These are phyloP conservation scores for Idaea biselata DNA, from an alignment of 2,888 invertebrate genomes.

Conservation along the genomic window DNA sequence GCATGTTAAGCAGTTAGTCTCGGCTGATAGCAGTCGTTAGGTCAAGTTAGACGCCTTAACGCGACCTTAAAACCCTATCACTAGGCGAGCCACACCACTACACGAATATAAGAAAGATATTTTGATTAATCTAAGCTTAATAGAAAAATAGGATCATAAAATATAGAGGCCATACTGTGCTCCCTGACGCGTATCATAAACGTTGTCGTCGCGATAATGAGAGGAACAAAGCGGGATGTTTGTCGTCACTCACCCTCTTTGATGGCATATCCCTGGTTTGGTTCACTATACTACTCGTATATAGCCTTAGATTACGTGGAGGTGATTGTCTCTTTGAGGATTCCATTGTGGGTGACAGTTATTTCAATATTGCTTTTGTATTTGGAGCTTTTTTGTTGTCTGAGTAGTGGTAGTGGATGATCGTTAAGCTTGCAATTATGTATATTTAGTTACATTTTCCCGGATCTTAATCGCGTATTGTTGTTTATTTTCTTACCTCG, in stretches of 20 bases:
- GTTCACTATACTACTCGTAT: conserved; percentile 5
- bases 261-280: conserved; percentile 18
- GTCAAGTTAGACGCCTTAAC: too few species aligned
- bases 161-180: background rate
- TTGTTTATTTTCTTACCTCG: too few species aligned
- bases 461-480: too few species aligned
- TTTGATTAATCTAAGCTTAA: background rate
- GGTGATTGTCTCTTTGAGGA: background rate
- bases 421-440: too few species aligned
- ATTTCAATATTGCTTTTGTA: background rate
- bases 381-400: too few species aligned
- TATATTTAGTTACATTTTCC: too few species aligned
- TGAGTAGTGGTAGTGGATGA: too few species aligned
- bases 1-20: too few species aligned
- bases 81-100: too few species aligned
- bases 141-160: background rate
- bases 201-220: conserved; percentile 27
- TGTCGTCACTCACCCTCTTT: conserved; percentile 33
- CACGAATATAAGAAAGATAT: too few species aligned
- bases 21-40: too few species aligned
- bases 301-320: conserved; percentile 8
- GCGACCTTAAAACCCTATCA: too few species aligned
- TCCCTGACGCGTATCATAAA: conserved; percentile 22
- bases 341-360: background rate
- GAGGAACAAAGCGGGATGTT: conserved; percentile 34